Evolutionary conservation across 1,140 invertebrate species (phyloP).

Genomic region (Drosophila bifasciata): DNA sequence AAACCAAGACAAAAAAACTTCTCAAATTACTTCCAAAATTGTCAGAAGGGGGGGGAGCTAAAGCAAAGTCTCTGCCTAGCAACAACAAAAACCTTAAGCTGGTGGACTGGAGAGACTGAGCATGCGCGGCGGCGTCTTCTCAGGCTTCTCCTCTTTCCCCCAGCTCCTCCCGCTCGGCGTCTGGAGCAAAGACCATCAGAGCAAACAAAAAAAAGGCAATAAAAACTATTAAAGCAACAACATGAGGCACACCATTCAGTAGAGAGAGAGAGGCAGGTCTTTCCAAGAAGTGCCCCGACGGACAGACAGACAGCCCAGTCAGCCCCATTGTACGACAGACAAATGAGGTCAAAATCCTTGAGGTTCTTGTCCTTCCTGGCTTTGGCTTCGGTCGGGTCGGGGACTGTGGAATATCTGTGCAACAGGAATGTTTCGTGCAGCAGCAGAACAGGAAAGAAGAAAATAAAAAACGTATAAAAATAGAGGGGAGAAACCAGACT

Average conservation of each 20-base stretch:
- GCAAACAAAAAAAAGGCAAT: constrained; percentile 59
- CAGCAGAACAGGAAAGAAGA: constrained; percentile 17
- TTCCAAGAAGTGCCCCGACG: constrained; percentile 61
- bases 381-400: not conserved
- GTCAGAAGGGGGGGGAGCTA: constrained; percentile 9
- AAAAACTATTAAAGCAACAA: constrained; percentile 48
- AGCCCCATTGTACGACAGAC: constrained; percentile 18
- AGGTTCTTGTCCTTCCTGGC: constrained; percentile 80
- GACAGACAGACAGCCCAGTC: not conserved
- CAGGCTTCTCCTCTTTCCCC: constrained; percentile 10
- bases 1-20: constrained; percentile 35
- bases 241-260: not conserved
- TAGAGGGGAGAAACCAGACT: constrained; percentile 1
- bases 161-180: not conserved
- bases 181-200: not conserved
- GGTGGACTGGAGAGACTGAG: constrained; percentile 1
- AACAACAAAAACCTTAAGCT: constrained; percentile 40
- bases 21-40: constrained; percentile 56
- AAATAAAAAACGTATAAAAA: constrained; percentile 2
- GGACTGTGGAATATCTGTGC: constrained; percentile 11
- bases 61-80: constrained; percentile 35
- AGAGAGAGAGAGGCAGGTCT: constrained; percentile 64
- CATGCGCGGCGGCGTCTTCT: constrained; percentile 31
- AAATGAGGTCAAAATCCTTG: constrained; percentile 82
- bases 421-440: constrained; percentile 10